These are phyloP conservation scores for Drosophila carrolli DNA, from an alignment of 1,140 invertebrate species.

Conservation along the genomic window DNA sequence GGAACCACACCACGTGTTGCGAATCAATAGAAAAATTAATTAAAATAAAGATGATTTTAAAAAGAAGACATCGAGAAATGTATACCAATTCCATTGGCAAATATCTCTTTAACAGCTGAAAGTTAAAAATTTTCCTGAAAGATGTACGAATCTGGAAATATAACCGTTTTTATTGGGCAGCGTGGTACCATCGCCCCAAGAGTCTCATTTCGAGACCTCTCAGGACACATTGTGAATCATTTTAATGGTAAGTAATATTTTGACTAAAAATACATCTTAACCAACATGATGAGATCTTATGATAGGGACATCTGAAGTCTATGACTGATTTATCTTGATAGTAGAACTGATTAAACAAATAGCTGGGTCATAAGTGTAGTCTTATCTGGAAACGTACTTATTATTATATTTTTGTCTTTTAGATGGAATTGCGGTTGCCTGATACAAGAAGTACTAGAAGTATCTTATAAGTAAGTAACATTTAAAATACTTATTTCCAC, in stretches of 20 bases:
- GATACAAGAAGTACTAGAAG: background rate
- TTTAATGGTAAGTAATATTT: background rate
- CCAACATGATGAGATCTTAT: slow-evolving; percentile 10
- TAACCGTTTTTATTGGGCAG: no score
- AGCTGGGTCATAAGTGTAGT: background rate
- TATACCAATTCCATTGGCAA: background rate
- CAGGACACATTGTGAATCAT: background rate
- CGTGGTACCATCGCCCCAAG: background rate
- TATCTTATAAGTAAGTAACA: background rate
- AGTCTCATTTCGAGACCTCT: slow-evolving; percentile 17
- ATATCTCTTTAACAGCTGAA: background rate
- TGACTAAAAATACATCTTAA: background rate
- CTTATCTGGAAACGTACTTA: background rate
- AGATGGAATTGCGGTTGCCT: background rate
- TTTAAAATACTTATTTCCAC: background rate
- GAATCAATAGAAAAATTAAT: background rate
- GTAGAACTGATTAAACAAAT: slow-evolving; percentile 23
- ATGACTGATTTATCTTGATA: slow-evolving; percentile 49
- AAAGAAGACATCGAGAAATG: background rate
- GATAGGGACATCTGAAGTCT: slow-evolving; percentile 51
- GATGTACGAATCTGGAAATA: background rate
- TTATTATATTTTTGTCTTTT: background rate
- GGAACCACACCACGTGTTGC: slow-evolving; percentile 19
- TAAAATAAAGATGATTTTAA: slow-evolving; percentile 4
- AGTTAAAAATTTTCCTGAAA: background rate